Evolutionary conservation across 2,888 invertebrate genomes (phyloP), one percentile per base, ranked within the genome.

Genomic region (Macroteleia sp.): DNA sequence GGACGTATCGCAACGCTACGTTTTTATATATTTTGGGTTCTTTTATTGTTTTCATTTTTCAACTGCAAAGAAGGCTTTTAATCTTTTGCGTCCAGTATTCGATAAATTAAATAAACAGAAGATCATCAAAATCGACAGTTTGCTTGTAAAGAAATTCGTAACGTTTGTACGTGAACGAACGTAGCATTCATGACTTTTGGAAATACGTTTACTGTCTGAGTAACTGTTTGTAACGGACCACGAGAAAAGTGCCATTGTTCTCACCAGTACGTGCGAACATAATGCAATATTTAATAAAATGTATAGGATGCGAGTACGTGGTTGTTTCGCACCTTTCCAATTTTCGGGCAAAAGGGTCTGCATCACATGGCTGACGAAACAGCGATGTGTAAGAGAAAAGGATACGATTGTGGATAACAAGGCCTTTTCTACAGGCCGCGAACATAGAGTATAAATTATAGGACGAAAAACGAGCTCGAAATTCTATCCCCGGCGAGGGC

Each of bases 71-170:
- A 36, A 32, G 16, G 3, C 61, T 16, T 46, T 46, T 44, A 32
- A 59, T 59, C 36, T 46, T 19, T 8, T 9, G 5, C 20, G n/a
- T 8, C 12, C 0, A 44, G 25, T 20, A 30, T 54, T 54, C 25
- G 54, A 25, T 54, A 42, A 41, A 56, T 30, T 25, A 39, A 39
- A 39, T 28, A 39, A 42, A n/a, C n/a, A n/a, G n/a, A n/a, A n/a
- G n/a, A n/a, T n/a, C n/a, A n/a, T n/a, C n/a, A 52, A 81, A 81
- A 79, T 82, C 79, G 79, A 83, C 82, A 73, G 73, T 46, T 67
- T 73, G 78, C 75, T 76, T 81, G 71, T 70, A 77, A 74, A 56
- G 48, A 80, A 82, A n/a, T 20, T 41, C 9, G 19, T 5, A 1
- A 10, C 2, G n/a, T n/a, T 20, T 4, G 2, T 20, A 3, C 2